These are phyloP conservation scores for Phrynocephalus versicolor DNA, from an alignment of 2,113 vertebrate genomes.

Conservation along the genomic window DNA sequence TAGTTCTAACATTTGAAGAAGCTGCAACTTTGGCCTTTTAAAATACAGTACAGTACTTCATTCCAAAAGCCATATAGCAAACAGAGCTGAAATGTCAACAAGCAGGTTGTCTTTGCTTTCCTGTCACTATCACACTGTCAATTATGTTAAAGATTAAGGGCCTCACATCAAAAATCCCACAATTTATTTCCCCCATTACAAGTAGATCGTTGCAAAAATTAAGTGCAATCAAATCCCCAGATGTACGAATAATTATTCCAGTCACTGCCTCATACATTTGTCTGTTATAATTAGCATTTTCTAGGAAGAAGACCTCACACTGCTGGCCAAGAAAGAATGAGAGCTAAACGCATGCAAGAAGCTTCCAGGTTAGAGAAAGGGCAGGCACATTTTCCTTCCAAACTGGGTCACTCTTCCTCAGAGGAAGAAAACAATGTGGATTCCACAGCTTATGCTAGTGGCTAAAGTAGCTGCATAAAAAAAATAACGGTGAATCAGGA, in stretches of 20 bases:
- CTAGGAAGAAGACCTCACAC: conserved; percentile 10
- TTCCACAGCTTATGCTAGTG: not conserved
- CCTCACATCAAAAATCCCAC: not conserved
- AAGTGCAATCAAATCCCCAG: conserved; percentile 7
- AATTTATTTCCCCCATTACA: conserved; percentile 8
- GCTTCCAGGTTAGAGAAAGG: not conserved
- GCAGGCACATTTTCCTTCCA: not conserved
- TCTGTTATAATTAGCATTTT: conserved; percentile 29
- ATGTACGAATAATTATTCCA: not conserved
- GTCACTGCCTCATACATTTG: not conserved
- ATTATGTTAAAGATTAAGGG: conserved; percentile 6
- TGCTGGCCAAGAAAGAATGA: not conserved
- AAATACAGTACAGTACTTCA: not conserved
- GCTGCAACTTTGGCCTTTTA: not conserved
- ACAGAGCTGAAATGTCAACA: not conserved
- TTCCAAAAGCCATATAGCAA: not conserved
- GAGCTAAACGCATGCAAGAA: not conserved
- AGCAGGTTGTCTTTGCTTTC: not conserved
- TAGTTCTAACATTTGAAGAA: conserved; percentile 11
- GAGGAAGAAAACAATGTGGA: not conserved
- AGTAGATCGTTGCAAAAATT: not conserved
- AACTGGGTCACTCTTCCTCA: not conserved
- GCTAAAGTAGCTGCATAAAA: not conserved
- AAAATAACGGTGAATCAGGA: not conserved
- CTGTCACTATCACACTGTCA: not conserved